These are phyloP conservation scores for Diorhabda sublineata DNA, from an alignment of 1,140 invertebrate genomes.

Conservation along the genomic window DNA sequence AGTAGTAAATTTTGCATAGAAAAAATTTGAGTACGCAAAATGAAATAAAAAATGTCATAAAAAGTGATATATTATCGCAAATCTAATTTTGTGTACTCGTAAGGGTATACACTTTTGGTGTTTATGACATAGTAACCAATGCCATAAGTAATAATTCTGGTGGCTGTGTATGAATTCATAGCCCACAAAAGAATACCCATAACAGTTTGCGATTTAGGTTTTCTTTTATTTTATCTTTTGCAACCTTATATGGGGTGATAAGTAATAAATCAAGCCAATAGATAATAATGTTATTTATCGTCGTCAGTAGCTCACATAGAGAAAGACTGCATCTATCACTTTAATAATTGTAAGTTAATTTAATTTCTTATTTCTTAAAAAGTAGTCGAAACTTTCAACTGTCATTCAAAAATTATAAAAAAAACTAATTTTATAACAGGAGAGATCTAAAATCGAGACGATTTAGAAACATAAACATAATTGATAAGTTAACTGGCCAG, in stretches of 20 bases:
- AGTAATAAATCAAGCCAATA: conserved; percentile 31
- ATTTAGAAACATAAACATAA: too few relatives aligned
- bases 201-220: conserved; percentile 7
- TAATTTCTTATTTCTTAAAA: too few relatives aligned
- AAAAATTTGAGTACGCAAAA: conserved; percentile 1
- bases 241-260: conserved; percentile 15
- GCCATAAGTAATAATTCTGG: conserved; percentile 1
- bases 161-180: conserved; percentile 13
- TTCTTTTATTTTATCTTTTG: conserved; percentile 12
- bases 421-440: too few relatives aligned
- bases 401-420: too few relatives aligned
- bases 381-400: too few relatives aligned
- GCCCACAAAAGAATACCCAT: conserved; percentile 10
- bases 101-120: conserved; percentile 4
- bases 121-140: conserved; percentile 7
- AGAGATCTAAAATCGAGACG: too few relatives aligned
- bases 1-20: conserved; percentile 1
- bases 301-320: conserved; percentile 11
- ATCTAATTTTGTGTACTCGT: conserved; percentile 4
- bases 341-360: too few relatives aligned
- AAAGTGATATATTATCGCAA: not conserved
- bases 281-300: conserved; percentile 29
- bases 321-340: too few relatives aligned
- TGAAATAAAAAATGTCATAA: conserved; percentile 3
- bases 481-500: too few relatives aligned